phyloP scores from a whole-genome alignment of 2,888 invertebrate genomes.

The Neoaliturus tenellus region DNA sequence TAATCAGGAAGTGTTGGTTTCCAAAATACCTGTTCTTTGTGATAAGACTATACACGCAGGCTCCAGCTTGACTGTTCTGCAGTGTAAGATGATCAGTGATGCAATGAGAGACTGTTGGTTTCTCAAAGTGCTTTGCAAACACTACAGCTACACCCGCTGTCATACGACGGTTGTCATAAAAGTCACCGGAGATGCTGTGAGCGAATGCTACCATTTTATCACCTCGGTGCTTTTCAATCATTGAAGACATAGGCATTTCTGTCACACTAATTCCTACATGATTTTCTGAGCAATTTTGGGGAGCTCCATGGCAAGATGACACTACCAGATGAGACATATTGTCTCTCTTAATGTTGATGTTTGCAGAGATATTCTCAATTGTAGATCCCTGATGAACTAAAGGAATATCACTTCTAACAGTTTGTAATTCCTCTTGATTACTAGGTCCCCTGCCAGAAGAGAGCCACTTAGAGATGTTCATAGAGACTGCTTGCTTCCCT shows the following conservation, averaged over 20 bases:
- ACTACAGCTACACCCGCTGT: not conserved
- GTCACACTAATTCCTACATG: too few relatives aligned
- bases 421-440: too few relatives aligned
- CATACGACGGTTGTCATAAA: not conserved
- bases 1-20: too few relatives aligned
- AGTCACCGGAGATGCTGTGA: not conserved
- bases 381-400: too few relatives aligned
- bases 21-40: slow-evolving; percentile 67
- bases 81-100: not conserved
- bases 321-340: too few relatives aligned
- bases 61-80: not conserved
- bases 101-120: not conserved
- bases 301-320: too few relatives aligned
- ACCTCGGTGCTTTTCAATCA: not conserved
- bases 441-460: too few relatives aligned
- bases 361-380: too few relatives aligned
- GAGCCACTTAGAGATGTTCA: too few relatives aligned
- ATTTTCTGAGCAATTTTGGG: too few relatives aligned
- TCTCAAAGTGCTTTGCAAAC: not conserved
- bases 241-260: not conserved
- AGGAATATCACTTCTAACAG: too few relatives aligned
- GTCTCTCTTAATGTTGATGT: too few relatives aligned
- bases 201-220: not conserved
- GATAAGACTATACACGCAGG: not conserved
- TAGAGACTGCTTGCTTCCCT: not conserved